Conservation (phyloP, 37 sponge, comb jelly and placozoan species). For the Mnemiopsis leidyi region DNA sequence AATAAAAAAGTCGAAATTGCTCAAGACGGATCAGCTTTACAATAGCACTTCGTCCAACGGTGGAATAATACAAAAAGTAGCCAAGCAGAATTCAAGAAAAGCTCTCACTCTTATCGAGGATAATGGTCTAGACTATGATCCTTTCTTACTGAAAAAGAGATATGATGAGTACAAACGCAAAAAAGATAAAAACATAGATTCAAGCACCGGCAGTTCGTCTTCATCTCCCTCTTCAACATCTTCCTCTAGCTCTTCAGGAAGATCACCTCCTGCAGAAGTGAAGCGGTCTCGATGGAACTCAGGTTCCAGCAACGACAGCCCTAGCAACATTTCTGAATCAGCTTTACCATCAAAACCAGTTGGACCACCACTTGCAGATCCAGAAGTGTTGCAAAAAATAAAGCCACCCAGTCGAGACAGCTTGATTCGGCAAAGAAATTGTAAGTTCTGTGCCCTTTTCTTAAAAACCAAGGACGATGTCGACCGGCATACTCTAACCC, state of each 20-base stretch:
- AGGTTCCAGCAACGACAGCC: background rate
- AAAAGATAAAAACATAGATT: background rate
- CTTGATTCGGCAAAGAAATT: background rate
- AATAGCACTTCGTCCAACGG: background rate
- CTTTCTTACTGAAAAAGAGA: background rate
- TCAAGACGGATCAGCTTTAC: background rate
- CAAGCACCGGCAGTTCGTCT: background rate
- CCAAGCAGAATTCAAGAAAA: background rate
- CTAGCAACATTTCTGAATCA: background rate
- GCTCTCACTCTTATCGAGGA: background rate
- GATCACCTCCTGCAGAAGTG: background rate
- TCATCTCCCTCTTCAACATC: background rate
- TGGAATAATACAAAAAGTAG: background rate
- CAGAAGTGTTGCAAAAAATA: background rate
- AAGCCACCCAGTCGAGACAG: background rate
- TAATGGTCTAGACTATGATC: background rate
- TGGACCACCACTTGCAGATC: background rate
- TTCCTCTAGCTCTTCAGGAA: background rate
- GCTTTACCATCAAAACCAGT: background rate
- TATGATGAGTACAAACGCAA: background rate
- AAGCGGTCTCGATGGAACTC: background rate
- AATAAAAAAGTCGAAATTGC: background rate
- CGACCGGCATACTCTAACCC: background rate
- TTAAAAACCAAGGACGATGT: background rate
- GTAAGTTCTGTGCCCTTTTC: conserved; percentile 11